These are phyloP conservation scores for Ornithoptera alexandrae DNA, from an alignment of 2,888 invertebrate genomes.

Conservation along the genomic window DNA sequence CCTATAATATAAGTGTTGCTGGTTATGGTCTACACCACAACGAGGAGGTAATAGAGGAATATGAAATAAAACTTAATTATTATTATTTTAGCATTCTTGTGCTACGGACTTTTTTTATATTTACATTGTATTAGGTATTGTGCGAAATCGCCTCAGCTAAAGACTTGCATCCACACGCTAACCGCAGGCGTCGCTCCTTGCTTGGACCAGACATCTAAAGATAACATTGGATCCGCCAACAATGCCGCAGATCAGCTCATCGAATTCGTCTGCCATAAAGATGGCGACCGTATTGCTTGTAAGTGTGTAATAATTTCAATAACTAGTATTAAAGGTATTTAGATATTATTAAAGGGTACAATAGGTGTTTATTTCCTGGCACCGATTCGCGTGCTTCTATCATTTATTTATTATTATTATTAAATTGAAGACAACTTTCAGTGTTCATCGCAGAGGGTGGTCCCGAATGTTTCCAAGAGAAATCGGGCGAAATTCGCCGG, in stretches of 20 bases:
- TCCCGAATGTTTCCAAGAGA: constrained; percentile 84
- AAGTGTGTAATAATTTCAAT: constrained; percentile 37
- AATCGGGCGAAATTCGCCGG: constrained; percentile 77
- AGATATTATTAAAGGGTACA: too few species aligned
- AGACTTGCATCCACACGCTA: constrained; percentile 81
- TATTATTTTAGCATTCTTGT: background rate
- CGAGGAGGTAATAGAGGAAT: too few species aligned
- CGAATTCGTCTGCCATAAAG: constrained; percentile 88
- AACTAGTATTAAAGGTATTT: background rate
- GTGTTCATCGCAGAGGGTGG: constrained; percentile 85
- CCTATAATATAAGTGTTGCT: too few species aligned
- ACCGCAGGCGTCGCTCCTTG: constrained; percentile 81
- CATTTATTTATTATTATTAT: too few species aligned
- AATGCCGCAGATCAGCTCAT: constrained; percentile 85
- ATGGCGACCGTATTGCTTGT: constrained; percentile 90
- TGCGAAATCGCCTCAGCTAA: constrained; percentile 80
- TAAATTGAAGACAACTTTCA: constrained; percentile 32
- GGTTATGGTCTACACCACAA: too few species aligned
- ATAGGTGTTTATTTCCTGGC: too few species aligned
- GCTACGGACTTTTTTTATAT: background rate
- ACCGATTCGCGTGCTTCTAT: too few species aligned
- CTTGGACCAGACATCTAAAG: constrained; percentile 78
- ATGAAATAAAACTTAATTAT: too few species aligned
- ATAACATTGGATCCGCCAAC: constrained; percentile 76
- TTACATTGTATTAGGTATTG: constrained; percentile 80